These are phyloP conservation scores for Cacatua alba DNA, from an alignment of 2,113 vertebrate species.

Conservation along the genomic window DNA sequence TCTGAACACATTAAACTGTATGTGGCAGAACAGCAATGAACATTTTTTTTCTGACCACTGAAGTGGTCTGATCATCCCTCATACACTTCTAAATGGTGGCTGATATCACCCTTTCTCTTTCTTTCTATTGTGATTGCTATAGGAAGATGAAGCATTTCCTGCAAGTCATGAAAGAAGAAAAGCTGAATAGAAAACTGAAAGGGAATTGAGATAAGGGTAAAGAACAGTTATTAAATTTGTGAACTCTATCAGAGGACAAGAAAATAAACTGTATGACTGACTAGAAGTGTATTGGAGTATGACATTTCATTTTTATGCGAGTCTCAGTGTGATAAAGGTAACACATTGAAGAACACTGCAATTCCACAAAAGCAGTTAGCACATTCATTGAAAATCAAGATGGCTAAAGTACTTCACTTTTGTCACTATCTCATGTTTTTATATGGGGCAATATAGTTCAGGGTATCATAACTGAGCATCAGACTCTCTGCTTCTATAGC, in stretches of 20 bases:
- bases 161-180: conserved; percentile 55
- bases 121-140: conserved; percentile 1
- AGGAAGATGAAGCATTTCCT: conserved; percentile 71
- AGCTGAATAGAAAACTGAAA: conserved; percentile 69
- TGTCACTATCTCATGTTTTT: conserved; percentile 55
- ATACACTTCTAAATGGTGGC: conserved; percentile 36
- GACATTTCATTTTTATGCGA: conserved; percentile 80
- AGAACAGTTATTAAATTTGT: conserved; percentile 81
- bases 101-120: conserved; percentile 46
- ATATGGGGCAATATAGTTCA: conserved; percentile 48
- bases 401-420: conserved; percentile 51
- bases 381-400: conserved; percentile 63
- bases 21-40: conserved; percentile 16
- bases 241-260: conserved; percentile 74
- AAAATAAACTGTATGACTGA: conserved; percentile 77
- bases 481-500: conserved; percentile 19
- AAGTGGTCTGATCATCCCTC: conserved; percentile 42
- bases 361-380: conserved; percentile 65
- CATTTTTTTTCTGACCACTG: background rate
- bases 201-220: conserved; percentile 72
- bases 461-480: conserved; percentile 37
- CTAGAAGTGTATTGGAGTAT: conserved; percentile 74
- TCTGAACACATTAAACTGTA: background rate
- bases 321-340: conserved; percentile 74
- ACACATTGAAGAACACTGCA: conserved; percentile 64